These are phyloP conservation scores for Chloroceryle inda DNA, from an alignment of 2,797 vertebrate species.

Conservation along the genomic window DNA sequence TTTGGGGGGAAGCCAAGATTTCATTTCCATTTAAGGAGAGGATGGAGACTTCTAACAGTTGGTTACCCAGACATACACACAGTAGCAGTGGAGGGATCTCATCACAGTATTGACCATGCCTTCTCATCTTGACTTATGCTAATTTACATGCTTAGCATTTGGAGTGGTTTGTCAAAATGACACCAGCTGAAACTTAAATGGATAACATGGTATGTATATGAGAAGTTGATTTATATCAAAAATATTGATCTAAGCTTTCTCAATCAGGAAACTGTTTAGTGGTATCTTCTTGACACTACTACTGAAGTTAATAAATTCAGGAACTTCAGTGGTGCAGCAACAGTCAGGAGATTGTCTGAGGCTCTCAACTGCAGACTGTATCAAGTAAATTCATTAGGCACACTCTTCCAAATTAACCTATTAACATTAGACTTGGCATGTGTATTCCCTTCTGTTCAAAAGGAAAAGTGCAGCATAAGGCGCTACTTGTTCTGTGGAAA, in stretches of 20 bases:
- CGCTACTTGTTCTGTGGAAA: rapidly evolving
- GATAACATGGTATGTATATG: not conserved
- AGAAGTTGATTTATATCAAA: not conserved
- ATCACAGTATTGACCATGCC: not conserved
- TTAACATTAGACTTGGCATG: not conserved
- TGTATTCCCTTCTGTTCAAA: not conserved
- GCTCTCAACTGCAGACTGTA: not conserved
- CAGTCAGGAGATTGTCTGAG: not conserved
- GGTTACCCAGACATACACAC: not conserved
- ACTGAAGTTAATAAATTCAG: not conserved
- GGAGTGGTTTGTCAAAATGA: not conserved
- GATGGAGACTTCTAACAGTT: not conserved
- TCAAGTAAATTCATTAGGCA: not conserved
- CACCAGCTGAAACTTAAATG: not conserved
- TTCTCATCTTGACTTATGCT: not conserved
- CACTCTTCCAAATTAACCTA: not conserved
- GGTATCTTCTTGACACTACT: not conserved
- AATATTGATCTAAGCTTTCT: not conserved
- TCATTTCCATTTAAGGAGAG: not conserved
- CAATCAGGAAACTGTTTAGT: not conserved
- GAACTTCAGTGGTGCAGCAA: not conserved
- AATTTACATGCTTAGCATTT: not conserved
- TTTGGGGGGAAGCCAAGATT: not conserved
- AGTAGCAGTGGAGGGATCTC: not conserved
- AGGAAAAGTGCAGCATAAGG: not conserved